Evolutionary conservation across 2,113 vertebrate genomes (phyloP), one percentile per base, ranked within the genome.

Genomic region (Caretta caretta): DNA sequence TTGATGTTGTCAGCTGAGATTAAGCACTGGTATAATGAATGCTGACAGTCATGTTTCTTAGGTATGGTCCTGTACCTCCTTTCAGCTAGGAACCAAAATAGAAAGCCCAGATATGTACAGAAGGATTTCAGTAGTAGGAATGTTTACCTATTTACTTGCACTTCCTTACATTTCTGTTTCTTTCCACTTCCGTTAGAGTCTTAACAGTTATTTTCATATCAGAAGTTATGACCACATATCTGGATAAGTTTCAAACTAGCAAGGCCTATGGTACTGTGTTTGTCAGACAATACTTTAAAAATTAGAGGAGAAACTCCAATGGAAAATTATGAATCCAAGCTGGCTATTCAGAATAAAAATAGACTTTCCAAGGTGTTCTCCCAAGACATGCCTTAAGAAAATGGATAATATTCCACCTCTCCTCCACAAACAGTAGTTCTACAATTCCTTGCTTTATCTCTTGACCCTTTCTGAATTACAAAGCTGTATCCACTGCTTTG

Each of bases 1-100:
- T 93, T 98, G 98, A 98, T 97, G 96, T 96, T 98, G 98, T 98
- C 98, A 98, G 93, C 80, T 92, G 96, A 98, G 97, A 98, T 98
- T 98, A 98, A 98, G 94, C 95, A 84, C 84, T 83, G 89, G 93
- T 97, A 96, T 98, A 98, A 98, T 98, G 98, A 98, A 97, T 95
- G 95, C 95, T 98, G 98, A 98, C 98, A 98, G 96, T 90, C 91
- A 82, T 91, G 91, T 97, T 97, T 97, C 94, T 87, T 95, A 98
- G 94, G 94, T 97, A 93, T 95, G 69, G 95, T 95, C 96, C 96
- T 95, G 75, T 13, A 14, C 89, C 96, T 93, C 97, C 92, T 87
- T 92, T 88, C 90, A 93, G 90, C 95, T 96, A 97, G 93, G 51
- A 97, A 90, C 91, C 89, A 80, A 96, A 94, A 93, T 96, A 97